Evolutionary conservation across 2,797 vertebrate species (phyloP).

Genomic region (Chloroceryle amazona): DNA sequence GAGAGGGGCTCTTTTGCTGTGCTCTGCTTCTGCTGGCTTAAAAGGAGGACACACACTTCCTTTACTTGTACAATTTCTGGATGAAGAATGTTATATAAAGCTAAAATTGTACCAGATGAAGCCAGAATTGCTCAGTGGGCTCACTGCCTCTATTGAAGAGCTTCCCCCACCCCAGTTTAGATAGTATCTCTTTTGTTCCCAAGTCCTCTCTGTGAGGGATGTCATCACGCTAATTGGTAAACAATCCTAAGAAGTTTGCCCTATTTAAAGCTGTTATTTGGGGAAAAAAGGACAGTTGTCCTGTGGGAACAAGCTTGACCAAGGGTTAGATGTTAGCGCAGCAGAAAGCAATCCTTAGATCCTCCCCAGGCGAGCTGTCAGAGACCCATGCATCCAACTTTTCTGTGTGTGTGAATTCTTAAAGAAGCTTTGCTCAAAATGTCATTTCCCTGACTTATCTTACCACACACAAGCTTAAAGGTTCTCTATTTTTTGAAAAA

Average conservation of each 20-base stretch:
- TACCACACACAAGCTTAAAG: rapidly evolving
- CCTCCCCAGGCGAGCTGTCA: neutral
- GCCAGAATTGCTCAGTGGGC: neutral
- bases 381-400: neutral
- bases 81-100: neutral
- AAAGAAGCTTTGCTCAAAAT: neutral
- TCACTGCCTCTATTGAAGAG: neutral
- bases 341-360: neutral
- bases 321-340: neutral
- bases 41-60: rapidly evolving
- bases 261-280: neutral
- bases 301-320: neutral
- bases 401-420: neutral
- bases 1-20: neutral
- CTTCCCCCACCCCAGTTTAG: neutral
- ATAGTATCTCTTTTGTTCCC: neutral
- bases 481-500: neutral
- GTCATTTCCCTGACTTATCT: neutral
- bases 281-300: neutral
- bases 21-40: neutral
- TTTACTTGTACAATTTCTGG: neutral
- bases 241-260: neutral
- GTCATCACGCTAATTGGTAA: neutral
- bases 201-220: neutral
- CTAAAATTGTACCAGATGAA: neutral